Conservation (phyloP, 2,888 invertebrate genomes). For the Mythimna impura region DNA sequence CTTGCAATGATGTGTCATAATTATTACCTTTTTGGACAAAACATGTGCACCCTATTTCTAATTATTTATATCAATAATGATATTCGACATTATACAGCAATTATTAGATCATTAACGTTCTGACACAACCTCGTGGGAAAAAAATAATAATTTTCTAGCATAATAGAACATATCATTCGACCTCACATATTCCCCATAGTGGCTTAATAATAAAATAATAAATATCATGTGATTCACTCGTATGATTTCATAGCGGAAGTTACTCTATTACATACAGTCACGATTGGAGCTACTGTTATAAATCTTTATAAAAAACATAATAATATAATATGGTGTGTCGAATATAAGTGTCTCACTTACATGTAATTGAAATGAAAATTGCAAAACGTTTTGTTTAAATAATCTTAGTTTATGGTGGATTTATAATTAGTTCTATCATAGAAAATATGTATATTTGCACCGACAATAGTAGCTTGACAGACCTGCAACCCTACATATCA, state of each 20-base stretch:
- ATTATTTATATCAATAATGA: constrained; percentile 21
- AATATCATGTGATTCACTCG: constrained; percentile 69
- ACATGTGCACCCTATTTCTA: constrained; percentile 9
- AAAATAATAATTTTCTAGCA: constrained; percentile 18
- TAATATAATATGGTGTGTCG: constrained; percentile 18
- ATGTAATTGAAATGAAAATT: neutral
- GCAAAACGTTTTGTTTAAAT: constrained; percentile 12
- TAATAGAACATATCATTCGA: constrained; percentile 35
- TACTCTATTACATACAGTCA: constrained; percentile 68
- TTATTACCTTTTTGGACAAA: constrained; percentile 3
- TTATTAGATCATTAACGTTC: constrained; percentile 47
- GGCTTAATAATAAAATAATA: constrained; percentile 68
- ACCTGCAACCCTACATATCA: too few species aligned
- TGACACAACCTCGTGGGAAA: constrained; percentile 56
- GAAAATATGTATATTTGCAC: too few species aligned
- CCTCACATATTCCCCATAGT: constrained; percentile 66
- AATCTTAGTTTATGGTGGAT: neutral
- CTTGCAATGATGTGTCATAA: neutral
- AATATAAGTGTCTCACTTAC: constrained; percentile 9
- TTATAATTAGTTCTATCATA: too few species aligned
- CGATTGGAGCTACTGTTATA: constrained; percentile 69
- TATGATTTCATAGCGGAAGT: constrained; percentile 73
- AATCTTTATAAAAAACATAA: constrained; percentile 38
- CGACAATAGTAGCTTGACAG: too few species aligned
- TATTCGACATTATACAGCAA: constrained; percentile 22